Evolutionary conservation across 2,797 vertebrate genomes (phyloP).

Genomic region (Tamandua tetradactyla): DNA sequence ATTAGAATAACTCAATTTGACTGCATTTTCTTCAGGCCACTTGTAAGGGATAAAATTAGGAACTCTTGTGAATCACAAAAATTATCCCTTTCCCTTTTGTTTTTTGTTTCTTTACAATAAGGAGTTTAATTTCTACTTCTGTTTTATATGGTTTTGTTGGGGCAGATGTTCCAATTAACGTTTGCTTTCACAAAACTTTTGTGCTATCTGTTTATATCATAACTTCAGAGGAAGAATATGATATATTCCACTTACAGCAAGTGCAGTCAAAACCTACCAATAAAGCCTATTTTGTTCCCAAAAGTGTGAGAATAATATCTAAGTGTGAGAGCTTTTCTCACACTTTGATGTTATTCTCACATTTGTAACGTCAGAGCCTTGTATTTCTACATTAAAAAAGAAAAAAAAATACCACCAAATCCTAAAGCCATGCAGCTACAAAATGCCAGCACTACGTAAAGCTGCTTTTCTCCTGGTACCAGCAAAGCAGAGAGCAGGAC

Average conservation of each 20-base stretch:
- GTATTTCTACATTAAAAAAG: conserved; percentile 58
- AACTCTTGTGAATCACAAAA: background rate
- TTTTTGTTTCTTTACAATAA: background rate
- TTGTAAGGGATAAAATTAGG: background rate
- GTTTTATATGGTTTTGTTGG: conserved; percentile 46
- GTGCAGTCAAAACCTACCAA: conserved; percentile 66
- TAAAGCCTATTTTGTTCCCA: conserved; percentile 67
- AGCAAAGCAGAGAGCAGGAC: background rate
- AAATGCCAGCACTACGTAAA: background rate
- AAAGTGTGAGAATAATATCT: conserved; percentile 74
- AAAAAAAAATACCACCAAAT: conserved; percentile 22
- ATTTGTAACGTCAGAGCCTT: conserved; percentile 71
- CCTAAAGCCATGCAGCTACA: conserved; percentile 29
- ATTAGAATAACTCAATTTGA: background rate
- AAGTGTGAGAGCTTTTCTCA: conserved; percentile 75
- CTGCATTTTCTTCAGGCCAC: background rate
- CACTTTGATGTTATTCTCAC: conserved; percentile 76
- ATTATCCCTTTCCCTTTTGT: background rate
- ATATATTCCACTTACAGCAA: conserved; percentile 69
- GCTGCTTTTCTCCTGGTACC: background rate
- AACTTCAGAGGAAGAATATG: conserved; percentile 61
- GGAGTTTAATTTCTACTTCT: conserved; percentile 32
- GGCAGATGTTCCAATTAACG: conserved; percentile 58
- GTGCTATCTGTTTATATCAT: conserved; percentile 66
- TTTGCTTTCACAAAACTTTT: conserved; percentile 65